Evolutionary conservation across 35 echinoderm and acorn worm species (phyloP).

Genomic region (Ptychodera flava): DNA sequence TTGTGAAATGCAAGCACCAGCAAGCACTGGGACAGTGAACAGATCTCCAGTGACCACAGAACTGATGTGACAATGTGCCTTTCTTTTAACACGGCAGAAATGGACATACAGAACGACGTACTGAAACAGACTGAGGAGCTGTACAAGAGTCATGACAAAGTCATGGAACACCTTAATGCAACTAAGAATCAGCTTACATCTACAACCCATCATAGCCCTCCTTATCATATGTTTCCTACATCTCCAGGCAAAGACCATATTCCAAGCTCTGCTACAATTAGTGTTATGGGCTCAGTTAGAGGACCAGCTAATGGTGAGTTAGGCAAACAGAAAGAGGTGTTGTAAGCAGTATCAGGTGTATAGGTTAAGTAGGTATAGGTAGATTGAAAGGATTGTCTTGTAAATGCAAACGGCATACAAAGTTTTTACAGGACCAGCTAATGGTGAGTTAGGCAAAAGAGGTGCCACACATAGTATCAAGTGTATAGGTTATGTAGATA

Average conservation of each 20-base stretch:
- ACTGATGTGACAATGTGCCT: too few species aligned
- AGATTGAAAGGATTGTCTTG: slow-evolving; percentile 62
- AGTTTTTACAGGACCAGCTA: too few species aligned
- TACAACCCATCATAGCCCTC: slow-evolving; percentile 85
- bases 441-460: too few species aligned
- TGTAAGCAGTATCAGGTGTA: too few species aligned
- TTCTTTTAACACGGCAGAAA: too few species aligned
- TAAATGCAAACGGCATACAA: background rate
- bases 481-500: too few species aligned
- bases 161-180: background rate
- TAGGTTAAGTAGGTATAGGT: slow-evolving; percentile 64
- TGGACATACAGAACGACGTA: background rate
- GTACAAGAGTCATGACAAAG: background rate
- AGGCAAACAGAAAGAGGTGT: too few species aligned
- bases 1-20: too few species aligned
- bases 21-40: too few species aligned
- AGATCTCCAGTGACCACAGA: too few species aligned
- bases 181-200: slow-evolving; percentile 9
- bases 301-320: background rate
- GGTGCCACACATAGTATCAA: slow-evolving; percentile 13
- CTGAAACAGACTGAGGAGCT: background rate
- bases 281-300: background rate
- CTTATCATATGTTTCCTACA: slow-evolving; percentile 58
- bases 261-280: background rate
- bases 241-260: slow-evolving; percentile 25